phyloP scores from a whole-genome alignment of 2,797 vertebrate species.

The Odontamblyopus lacepedii region DNA sequence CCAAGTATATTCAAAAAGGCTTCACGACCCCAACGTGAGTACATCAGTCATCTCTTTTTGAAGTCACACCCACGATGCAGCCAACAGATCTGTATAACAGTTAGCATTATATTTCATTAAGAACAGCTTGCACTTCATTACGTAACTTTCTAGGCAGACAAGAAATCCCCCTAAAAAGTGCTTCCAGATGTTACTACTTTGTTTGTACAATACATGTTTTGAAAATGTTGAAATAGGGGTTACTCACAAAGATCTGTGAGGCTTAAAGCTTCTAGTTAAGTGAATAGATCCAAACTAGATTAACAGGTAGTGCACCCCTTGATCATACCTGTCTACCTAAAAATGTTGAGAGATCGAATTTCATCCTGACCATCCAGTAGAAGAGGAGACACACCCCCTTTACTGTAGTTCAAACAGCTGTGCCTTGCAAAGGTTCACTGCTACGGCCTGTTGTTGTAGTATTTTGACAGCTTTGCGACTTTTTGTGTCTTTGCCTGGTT shows the following conservation, averaged over 20 bases:
- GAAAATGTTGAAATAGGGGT: background rate
- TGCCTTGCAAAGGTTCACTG: conserved; percentile 24
- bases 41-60: background rate
- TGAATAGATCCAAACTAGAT: conserved; percentile 19
- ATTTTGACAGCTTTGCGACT: background rate
- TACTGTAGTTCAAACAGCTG: conserved; percentile 12
- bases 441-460: background rate
- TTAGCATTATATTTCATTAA: conserved; percentile 4
- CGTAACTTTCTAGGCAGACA: conserved; percentile 6
- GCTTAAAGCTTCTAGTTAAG: background rate
- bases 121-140: conserved; percentile 1
- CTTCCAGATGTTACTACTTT: conserved; percentile 10
- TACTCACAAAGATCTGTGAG: background rate
- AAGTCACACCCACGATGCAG: conserved; percentile 13
- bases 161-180: conserved; percentile 16
- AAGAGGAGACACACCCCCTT: conserved; percentile 30
- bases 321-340: conserved; percentile 35
- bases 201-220: conserved; percentile 12
- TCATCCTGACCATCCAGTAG: conserved; percentile 38
- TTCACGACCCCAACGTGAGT: conserved; percentile 21
- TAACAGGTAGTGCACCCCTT: conserved; percentile 24
- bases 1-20: conserved; percentile 35
- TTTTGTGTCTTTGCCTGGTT: background rate
- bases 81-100: conserved; percentile 6
- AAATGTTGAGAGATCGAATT: conserved; percentile 41